A percentile compares a stretch with the other conserved stretches of the same genome.
Conservation (phyloP, 2,113 vertebrate species). For the Archilochus colubris region DNA sequence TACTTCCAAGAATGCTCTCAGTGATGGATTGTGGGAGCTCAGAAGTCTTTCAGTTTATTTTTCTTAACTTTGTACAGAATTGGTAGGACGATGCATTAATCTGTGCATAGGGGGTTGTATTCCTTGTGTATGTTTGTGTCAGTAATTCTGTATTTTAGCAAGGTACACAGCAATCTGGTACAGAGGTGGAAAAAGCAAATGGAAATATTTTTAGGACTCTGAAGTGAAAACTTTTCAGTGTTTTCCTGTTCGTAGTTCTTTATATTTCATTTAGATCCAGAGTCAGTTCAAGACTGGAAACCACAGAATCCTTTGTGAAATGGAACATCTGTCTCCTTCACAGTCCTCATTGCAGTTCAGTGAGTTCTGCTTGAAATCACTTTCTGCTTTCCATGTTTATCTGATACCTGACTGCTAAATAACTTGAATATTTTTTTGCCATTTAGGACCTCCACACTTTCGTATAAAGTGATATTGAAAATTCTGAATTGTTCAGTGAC, state of each 20-base stretch:
- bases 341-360: background rate
- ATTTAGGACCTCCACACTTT: background rate
- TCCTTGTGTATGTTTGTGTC: background rate
- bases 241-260: background rate
- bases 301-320: background rate
- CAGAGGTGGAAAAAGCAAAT: background rate
- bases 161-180: background rate
- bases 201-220: background rate
- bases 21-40: background rate
- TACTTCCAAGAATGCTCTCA: background rate
- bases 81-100: background rate
- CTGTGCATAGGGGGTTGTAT: background rate
- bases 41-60: background rate
- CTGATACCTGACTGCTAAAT: background rate
- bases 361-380: background rate
- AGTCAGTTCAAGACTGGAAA: background rate
- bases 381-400: background rate
- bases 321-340: background rate
- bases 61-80: background rate
- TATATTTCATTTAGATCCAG: background rate
- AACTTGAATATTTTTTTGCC: background rate
- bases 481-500: background rate
- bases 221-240: background rate
- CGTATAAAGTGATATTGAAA: background rate
- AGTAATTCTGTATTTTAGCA: background rate